Base-by-base conservation (phyloP, 2,113 vertebrate genomes). In the Indicator indicator region DNA sequence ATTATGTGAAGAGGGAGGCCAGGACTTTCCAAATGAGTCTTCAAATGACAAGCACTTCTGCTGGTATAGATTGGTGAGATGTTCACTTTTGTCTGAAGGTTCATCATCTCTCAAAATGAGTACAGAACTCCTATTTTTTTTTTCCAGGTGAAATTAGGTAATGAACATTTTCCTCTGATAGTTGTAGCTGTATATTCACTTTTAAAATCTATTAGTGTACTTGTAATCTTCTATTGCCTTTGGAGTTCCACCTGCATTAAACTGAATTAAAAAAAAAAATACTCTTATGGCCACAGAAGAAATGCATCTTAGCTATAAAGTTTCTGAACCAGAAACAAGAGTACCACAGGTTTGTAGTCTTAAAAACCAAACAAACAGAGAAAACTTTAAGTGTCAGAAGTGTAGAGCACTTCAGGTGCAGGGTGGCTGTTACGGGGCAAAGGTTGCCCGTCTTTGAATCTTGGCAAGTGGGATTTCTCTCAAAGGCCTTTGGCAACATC, bases 111-210 rank as follows among this genome's bases (percentile, higher is more conserved):
- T 36, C 65, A 42, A 72, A 62, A 56, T 7, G 26, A 82, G 21
- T 62, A 19, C 33, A n/a, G 42, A 71, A 24, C 64, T 50, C 33
- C 7, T 0, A 0, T 7, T 44, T 19, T 56, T 71, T 69, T 59
- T 63, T 11, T 60, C 5, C 42, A 16, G n/a, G 42, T 24, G 52
- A 54, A 64, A 60, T 94, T 40, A 56, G 28, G 12, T 77, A 72
- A 73, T 1, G 0, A 54, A 42, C 40, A 3, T 21, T 68, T 72
- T 79, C 9, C 15, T 65, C 38, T 91, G 40, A 54, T 50, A 65
- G 11, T 42, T 83, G 27, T 70, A 76, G 93, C 89, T 95, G 85
- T 71, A 30, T 87, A 91, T 73, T 96, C 89, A 91, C 88, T 88
- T 93, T 24, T 32, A 5, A 20, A 12, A 21, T 80, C 75, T 81